Conservation (phyloP, 2,888 invertebrate species). For the Eueremaeus valkanovi region DNA sequence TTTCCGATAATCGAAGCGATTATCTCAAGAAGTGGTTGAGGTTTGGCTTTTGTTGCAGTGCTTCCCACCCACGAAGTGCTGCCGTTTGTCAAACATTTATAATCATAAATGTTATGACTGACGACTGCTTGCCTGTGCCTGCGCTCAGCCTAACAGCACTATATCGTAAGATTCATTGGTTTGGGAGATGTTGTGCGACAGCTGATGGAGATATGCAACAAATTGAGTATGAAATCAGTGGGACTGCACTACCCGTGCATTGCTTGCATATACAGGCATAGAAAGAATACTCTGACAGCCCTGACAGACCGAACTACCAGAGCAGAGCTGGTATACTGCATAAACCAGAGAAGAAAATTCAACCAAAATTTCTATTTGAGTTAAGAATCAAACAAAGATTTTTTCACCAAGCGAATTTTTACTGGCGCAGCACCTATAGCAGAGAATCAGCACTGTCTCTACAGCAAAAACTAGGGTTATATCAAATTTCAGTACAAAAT, state of each 20-base stretch:
- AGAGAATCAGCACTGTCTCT: no score
- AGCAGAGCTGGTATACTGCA: no score
- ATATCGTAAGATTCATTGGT: not conserved
- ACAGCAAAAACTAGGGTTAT: no score
- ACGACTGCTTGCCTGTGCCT: no score
- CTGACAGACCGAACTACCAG: not conserved
- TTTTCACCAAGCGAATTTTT: no score
- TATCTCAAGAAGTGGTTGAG: slow-evolving; percentile 4
- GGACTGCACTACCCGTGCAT: not conserved
- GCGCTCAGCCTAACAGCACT: no score
- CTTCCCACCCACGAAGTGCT: slow-evolving; percentile 29
- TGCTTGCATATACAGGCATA: not conserved
- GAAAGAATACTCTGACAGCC: not conserved
- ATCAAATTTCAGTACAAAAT: no score
- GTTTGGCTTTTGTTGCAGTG: not conserved
- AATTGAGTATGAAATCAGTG: slow-evolving; percentile 21
- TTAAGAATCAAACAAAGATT: no score
- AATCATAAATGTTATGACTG: not conserved
- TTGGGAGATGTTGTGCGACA: not conserved
- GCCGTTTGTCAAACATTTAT: slow-evolving; percentile 1
- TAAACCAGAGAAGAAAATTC: no score
- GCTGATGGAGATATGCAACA: slow-evolving; percentile 19
- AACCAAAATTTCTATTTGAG: no score
- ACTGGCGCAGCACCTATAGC: no score
- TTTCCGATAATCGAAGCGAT: not conserved